Conservation (phyloP, 2,113 vertebrate genomes). For the Ammospiza nelsoni region DNA sequence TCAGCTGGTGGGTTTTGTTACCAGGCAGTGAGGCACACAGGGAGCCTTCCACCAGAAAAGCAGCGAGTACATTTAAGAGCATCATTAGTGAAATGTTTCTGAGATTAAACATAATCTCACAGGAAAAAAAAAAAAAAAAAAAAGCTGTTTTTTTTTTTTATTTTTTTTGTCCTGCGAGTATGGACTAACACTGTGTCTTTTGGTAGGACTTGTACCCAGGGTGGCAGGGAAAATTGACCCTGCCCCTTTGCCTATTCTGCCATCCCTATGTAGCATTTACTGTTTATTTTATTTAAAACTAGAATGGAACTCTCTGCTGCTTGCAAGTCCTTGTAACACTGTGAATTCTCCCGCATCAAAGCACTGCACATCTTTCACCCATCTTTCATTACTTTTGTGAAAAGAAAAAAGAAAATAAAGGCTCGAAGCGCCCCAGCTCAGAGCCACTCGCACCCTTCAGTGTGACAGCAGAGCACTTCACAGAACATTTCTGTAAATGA, state of each 20-base stretch:
- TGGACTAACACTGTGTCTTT: not conserved
- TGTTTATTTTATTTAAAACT: not conserved
- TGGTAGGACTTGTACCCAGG: not conserved
- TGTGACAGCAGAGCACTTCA: not conserved
- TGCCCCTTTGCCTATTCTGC: not conserved
- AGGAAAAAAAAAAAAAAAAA: not conserved
- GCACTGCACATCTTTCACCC: not conserved
- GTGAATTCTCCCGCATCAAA: not conserved
- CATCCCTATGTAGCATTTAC: not conserved
- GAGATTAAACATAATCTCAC: not conserved
- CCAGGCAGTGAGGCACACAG: not conserved
- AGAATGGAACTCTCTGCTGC: not conserved
- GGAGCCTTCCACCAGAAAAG: not conserved
- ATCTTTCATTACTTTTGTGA: not conserved
- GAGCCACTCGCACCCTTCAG: not conserved
- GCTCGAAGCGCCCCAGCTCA: not conserved
- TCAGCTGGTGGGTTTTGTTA: not conserved
- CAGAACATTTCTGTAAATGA: not conserved
- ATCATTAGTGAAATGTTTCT: not conserved
- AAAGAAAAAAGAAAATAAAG: not conserved
- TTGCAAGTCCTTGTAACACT: not conserved
- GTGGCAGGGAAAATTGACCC: not conserved
- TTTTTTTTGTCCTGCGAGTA: not conserved
- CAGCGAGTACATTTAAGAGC: not conserved
- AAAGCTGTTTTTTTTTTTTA: too few species aligned